A percentile compares a stretch with the other conserved stretches of the same genome.
These are phyloP conservation scores for Xenus cinereus DNA, from an alignment of 2,113 vertebrate species.

Conservation along the genomic window DNA sequence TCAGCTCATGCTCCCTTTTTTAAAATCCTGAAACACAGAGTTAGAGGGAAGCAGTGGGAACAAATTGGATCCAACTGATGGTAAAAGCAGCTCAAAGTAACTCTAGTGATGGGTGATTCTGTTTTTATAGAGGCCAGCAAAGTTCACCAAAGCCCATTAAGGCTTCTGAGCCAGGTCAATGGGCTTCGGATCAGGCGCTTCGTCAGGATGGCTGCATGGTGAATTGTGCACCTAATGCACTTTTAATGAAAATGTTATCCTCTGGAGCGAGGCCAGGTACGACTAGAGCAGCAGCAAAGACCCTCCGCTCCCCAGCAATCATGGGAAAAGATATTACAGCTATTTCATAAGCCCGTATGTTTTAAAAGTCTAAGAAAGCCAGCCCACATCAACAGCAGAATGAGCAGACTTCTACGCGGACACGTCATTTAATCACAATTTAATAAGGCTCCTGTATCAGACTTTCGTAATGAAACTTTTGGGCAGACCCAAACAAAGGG, in stretches of 20 bases:
- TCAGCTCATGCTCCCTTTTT: neutral
- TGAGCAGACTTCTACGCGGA: neutral
- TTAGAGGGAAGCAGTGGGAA: neutral
- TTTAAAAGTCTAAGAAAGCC: constrained; percentile 30
- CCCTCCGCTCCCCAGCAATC: neutral
- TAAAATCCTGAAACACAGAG: neutral
- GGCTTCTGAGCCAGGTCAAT: neutral
- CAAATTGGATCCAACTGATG: neutral
- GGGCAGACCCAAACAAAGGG: constrained; percentile 59
- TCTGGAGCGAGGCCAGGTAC: constrained; percentile 10
- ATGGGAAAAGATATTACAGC: constrained; percentile 27
- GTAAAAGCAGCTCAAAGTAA: neutral
- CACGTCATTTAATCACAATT: constrained; percentile 60
- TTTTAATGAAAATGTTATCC: constrained; percentile 67
- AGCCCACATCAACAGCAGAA: constrained; percentile 41
- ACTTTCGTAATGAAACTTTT: constrained; percentile 53
- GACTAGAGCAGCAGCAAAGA: neutral
- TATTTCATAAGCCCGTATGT: constrained; percentile 42
- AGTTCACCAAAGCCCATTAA: constrained; percentile 23
- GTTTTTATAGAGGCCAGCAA: neutral
- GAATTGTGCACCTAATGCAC: constrained; percentile 44
- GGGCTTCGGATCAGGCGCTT: neutral
- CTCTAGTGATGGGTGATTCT: neutral
- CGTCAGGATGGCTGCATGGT: neutral
- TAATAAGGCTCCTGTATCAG: constrained; percentile 67